phyloP scores from a whole-genome alignment of 2,888 invertebrate genomes.

The Agonopterix arenella region DNA sequence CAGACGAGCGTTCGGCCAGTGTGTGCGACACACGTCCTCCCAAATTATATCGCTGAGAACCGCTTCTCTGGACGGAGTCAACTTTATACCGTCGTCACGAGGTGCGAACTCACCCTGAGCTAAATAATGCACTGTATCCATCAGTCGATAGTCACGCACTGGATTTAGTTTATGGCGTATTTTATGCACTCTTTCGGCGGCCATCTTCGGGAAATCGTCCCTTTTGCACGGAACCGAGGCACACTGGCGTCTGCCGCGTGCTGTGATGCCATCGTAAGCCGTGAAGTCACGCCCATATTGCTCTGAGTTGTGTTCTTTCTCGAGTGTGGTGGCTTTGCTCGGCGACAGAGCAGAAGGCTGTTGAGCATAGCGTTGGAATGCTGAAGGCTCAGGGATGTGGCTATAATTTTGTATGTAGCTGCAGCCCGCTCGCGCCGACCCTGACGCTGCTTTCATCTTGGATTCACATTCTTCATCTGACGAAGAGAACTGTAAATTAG shows the following conservation, averaged over 20 bases:
- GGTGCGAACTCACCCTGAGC: conserved; percentile 72
- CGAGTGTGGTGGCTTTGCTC: conserved; percentile 54
- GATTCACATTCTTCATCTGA: conserved; percentile 49
- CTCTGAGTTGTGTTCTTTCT: conserved; percentile 65
- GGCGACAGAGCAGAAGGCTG: conserved; percentile 50
- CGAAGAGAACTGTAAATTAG: conserved; percentile 45
- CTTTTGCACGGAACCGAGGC: conserved; percentile 64
- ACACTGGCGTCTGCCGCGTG: conserved; percentile 57
- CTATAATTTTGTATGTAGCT: conserved; percentile 68
- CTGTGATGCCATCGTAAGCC: conserved; percentile 63
- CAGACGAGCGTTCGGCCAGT: conserved; percentile 63
- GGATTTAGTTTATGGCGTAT: conserved; percentile 66
- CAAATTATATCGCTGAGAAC: conserved; percentile 69
- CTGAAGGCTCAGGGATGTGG: conserved; percentile 62
- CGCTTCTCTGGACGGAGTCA: conserved; percentile 66
- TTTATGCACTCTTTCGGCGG: conserved; percentile 63
- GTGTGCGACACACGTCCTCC: conserved; percentile 69
- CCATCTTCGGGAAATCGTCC: conserved; percentile 52
- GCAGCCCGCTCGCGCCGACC: conserved; percentile 43
- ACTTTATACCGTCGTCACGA: conserved; percentile 65
- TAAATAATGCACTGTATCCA: conserved; percentile 70
- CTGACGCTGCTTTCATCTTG: conserved; percentile 32
- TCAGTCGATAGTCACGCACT: conserved; percentile 62
- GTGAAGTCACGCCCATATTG: conserved; percentile 67
- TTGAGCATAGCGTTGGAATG: conserved; percentile 59